Percentiles rank a stretch among this genome's conserved stretches.
phyloP scores from a whole-genome alignment of 1,140 invertebrate species.

The Ganaspis sp. region DNA sequence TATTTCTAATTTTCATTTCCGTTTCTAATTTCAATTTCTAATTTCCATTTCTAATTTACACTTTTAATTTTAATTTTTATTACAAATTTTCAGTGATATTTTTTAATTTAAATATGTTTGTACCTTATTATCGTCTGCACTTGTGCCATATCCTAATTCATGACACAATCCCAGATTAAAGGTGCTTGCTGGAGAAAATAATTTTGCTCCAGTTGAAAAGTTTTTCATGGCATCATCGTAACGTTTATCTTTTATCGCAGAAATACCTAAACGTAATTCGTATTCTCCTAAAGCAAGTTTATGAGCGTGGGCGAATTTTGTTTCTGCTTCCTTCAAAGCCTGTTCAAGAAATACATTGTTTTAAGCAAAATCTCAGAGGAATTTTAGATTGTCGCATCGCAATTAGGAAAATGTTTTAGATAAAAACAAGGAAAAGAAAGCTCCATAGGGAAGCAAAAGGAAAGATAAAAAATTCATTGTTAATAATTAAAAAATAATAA shows the following conservation, averaged over 20 bases:
- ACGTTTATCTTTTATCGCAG: slow-evolving; percentile 66
- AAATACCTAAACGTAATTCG: slow-evolving; percentile 68
- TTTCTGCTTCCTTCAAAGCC: slow-evolving; percentile 61
- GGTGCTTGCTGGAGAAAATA: slow-evolving; percentile 78
- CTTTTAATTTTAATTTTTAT: no score
- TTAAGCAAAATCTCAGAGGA: slow-evolving; percentile 1
- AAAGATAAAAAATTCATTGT: neutral
- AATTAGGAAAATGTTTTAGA: no score
- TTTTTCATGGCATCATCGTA: slow-evolving; percentile 69
- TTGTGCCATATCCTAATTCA: slow-evolving; percentile 80
- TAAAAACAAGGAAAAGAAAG: slow-evolving; percentile 24
- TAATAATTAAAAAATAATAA: slow-evolving; percentile 15
- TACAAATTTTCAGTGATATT: no score
- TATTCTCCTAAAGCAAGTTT: slow-evolving; percentile 64
- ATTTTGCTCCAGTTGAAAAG: slow-evolving; percentile 76
- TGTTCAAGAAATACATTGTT: slow-evolving; percentile 36
- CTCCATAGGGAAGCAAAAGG: no score
- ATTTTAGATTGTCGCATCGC: no score
- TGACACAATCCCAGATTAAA: slow-evolving; percentile 81
- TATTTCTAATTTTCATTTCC: no score
- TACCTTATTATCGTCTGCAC: slow-evolving; percentile 77
- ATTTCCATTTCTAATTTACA: no score
- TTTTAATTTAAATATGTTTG: slow-evolving; percentile 30
- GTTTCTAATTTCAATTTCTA: no score
- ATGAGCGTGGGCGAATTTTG: slow-evolving; percentile 61